phyloP scores from a whole-genome alignment of 2,888 invertebrate genomes.

The Hypomecis punctinalis region DNA sequence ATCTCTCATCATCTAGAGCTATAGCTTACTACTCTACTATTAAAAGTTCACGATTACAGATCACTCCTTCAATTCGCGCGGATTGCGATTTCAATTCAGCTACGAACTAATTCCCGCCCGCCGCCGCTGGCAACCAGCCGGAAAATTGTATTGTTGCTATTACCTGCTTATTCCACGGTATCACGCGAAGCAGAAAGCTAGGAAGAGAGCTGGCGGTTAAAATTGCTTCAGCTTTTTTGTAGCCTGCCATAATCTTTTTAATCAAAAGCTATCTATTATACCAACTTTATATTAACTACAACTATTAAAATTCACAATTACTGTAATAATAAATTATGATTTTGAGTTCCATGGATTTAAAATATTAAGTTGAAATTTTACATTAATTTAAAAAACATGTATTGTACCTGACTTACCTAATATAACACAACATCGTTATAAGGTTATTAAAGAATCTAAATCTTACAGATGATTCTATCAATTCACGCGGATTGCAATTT shows the following conservation, averaged over 20 bases:
- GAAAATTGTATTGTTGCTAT: slow-evolving; percentile 39
- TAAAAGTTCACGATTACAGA: slow-evolving; percentile 13
- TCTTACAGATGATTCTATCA: slow-evolving; percentile 20
- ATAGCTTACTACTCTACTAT: too few relatives aligned
- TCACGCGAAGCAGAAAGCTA: slow-evolving; percentile 33
- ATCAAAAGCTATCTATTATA: too few relatives aligned
- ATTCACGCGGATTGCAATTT: slow-evolving; percentile 26
- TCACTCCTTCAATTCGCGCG: slow-evolving; percentile 25
- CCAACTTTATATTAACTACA: too few relatives aligned
- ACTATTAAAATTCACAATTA: too few relatives aligned
- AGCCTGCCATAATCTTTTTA: too few relatives aligned
- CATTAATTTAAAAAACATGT: too few relatives aligned
- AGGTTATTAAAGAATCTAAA: slow-evolving; percentile 4
- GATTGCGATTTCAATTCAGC: slow-evolving; percentile 29
- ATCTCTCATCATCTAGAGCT: too few relatives aligned
- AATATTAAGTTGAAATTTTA: too few relatives aligned
- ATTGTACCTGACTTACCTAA: too few relatives aligned
- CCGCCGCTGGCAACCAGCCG: slow-evolving; percentile 32
- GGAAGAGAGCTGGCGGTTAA: slow-evolving; percentile 10
- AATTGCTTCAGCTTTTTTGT: not conserved
- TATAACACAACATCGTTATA: too few relatives aligned
- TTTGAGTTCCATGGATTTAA: too few relatives aligned
- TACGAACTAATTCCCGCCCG: slow-evolving; percentile 28
- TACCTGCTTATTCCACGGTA: slow-evolving; percentile 36
- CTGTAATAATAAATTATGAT: too few relatives aligned